A percentile compares a stretch with the other conserved stretches of the same genome.
phyloP scores from a whole-genome alignment of 2,797 vertebrate species.

The Sebastes iracundus region DNA sequence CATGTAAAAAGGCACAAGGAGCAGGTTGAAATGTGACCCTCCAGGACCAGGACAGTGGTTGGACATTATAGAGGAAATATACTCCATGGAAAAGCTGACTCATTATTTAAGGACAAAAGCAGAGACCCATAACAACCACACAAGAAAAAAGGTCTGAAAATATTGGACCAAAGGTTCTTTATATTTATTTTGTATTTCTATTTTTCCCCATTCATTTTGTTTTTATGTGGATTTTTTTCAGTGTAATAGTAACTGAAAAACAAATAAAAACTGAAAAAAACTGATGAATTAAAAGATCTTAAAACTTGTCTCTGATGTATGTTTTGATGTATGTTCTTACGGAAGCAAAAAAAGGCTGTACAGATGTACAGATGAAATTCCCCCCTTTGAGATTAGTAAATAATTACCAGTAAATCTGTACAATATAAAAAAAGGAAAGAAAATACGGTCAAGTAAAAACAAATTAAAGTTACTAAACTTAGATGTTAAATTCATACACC shows the following conservation, averaged over 20 bases:
- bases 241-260: background rate
- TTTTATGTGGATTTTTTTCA: background rate
- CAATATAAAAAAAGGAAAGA: background rate
- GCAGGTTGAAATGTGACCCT: background rate
- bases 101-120: too few relatives aligned
- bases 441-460: background rate
- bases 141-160: too few relatives aligned
- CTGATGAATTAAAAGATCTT: background rate
- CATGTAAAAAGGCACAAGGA: too few relatives aligned
- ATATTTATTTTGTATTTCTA: too few relatives aligned
- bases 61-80: too few relatives aligned
- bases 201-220: too few relatives aligned
- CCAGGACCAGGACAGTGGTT: too few relatives aligned
- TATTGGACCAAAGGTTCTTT: background rate
- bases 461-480: background rate
- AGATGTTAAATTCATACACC: too few relatives aligned
- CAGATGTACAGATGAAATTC: background rate
- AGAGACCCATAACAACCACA: too few relatives aligned
- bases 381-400: background rate
- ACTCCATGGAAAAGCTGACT: too few relatives aligned
- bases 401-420: background rate
- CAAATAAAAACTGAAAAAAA: background rate
- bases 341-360: background rate
- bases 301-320: background rate
- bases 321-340: background rate